A percentile compares a stretch with the other conserved stretches of the same genome.
Conservation (phyloP, 2,797 vertebrate genomes). For the Erithacus rubecula region DNA sequence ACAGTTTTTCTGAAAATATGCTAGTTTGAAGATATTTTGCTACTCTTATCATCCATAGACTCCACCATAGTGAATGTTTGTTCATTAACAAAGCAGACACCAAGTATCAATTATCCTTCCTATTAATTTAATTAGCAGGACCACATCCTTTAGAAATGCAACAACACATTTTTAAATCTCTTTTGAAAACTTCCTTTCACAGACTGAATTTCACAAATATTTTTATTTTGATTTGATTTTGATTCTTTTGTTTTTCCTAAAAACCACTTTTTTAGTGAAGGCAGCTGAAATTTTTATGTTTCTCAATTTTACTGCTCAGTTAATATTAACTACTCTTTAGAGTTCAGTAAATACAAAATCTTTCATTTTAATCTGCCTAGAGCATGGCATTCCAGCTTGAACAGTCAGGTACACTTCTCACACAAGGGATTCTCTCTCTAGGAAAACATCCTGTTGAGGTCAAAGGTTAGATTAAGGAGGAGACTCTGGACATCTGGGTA, state of each 20-base stretch:
- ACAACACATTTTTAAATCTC: not conserved
- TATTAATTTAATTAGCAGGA: not conserved
- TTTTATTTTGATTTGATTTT: not conserved
- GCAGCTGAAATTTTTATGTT: not conserved
- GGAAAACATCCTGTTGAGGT: conserved; percentile 22
- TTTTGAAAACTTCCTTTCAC: not conserved
- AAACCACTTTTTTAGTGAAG: not conserved
- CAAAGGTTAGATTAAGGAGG: conserved; percentile 39
- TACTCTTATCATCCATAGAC: not conserved
- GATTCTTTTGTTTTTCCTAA: not conserved
- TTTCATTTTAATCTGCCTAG: not conserved
- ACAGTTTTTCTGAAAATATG: not conserved
- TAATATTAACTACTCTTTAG: not conserved
- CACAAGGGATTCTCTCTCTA: not conserved
- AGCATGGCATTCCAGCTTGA: not conserved
- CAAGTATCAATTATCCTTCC: not conserved
- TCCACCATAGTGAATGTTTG: not conserved
- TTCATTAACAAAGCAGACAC: not conserved
- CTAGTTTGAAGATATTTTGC: not conserved
- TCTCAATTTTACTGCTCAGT: not conserved
- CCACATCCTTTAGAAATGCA: not conserved
- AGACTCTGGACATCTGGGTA: conserved; percentile 20
- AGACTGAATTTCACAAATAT: not conserved
- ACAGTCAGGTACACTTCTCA: conserved; percentile 19
- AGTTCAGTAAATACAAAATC: not conserved